Evolutionary conservation across 2,888 invertebrate genomes (phyloP).

Genomic region (Synanthedon formicaeformis): DNA sequence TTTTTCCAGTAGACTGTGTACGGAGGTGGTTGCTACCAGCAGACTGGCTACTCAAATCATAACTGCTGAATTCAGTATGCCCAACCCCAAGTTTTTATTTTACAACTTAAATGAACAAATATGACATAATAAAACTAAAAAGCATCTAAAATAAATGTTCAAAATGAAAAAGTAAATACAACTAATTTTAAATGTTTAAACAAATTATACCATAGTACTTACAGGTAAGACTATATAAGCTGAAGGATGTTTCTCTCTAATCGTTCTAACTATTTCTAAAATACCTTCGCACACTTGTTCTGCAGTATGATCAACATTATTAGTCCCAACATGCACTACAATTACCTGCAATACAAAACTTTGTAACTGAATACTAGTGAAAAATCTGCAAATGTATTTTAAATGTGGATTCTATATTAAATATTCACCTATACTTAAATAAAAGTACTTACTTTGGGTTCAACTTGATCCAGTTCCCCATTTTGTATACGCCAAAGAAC

Average conservation of each 20-base stretch:
- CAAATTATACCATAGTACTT: constrained; percentile 39
- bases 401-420: not conserved
- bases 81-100: no score
- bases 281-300: constrained; percentile 87
- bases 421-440: not conserved
- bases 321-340: constrained; percentile 89
- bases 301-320: constrained; percentile 84
- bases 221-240: constrained; percentile 89
- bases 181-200: not conserved
- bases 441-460: constrained; percentile 78
- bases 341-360: constrained; percentile 73
- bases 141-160: not conserved
- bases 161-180: no score
- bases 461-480: constrained; percentile 89
- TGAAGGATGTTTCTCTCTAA: constrained; percentile 82
- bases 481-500: constrained; percentile 91
- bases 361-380: no score
- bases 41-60: no score
- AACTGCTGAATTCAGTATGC: no score
- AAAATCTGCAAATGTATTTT: not conserved
- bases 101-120: no score
- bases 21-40: no score
- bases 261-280: constrained; percentile 78
- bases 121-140: not conserved
- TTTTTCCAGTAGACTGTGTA: no score